Base-by-base conservation (phyloP, 2,797 vertebrate genomes). In the Rhinogobio ventralis region DNA sequence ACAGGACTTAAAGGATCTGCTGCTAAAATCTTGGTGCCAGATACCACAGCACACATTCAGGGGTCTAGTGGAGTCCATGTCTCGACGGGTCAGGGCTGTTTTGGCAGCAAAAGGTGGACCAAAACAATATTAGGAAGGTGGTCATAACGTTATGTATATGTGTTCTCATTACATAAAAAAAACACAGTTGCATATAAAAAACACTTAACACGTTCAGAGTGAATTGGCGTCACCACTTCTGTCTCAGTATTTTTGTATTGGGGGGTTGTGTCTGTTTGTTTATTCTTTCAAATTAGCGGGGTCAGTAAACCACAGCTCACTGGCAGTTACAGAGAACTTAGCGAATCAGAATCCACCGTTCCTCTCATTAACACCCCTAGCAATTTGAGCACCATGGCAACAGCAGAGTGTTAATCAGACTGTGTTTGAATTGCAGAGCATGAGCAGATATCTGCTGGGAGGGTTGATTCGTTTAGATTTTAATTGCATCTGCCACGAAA, bases 281-380 rank as follows among this genome's bases (percentile, higher is more conserved):
- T 89, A 87, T 87, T 84, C 68, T 72, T 88, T 87, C 80, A 91
- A 88, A 94, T 94, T 92, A 92, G 87, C 86, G 53, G 81, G 91
- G 93, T 93, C 91, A 92, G 73, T 89, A 86, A 91, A 51, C 39
- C 19, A 51, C 69, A 64, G 42, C 57, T 93, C 84, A 92, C 89
- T 90, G 89, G 88, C 90, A 62, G 76, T 90, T 83, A 75, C 3
- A 11, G 85, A 82, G 88, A 89, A 87, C 83, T 85, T 89, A 88
- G 87, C 91, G 92, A 93, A 91, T 94, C 91, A 91, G 51, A 78
- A 89, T 86, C 83, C 87, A 81, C 85, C 86, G 57, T 90, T 84
- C 71, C 85, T 85, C 86, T 91, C 85, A 90, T 93, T 86, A 88
- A 85, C 87, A 87, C 91, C 75, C 68, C 81, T 55, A 89, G 91